A percentile compares a stretch with the other conserved stretches of the same genome.
Evolutionary conservation across 1,140 invertebrate genomes (phyloP).

Genomic region (Ceratosolen solmsi): DNA sequence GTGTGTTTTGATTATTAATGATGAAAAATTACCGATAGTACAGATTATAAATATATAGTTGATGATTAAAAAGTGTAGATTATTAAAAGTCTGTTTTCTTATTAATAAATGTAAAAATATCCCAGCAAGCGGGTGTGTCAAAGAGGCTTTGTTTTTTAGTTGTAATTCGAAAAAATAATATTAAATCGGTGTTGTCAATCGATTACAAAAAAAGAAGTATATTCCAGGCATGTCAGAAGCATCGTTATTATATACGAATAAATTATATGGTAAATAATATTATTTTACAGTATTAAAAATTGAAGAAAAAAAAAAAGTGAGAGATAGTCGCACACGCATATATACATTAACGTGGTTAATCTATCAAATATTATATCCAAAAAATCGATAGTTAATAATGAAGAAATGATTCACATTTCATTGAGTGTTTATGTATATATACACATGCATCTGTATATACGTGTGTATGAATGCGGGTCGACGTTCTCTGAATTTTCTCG

Average conservation of each 20-base stretch:
- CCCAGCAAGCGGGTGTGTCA: conserved; percentile 70
- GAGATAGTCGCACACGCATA: conserved; percentile 32
- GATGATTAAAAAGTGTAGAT: conserved; percentile 19
- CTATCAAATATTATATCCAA: not conserved
- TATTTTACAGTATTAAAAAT: conserved; percentile 51
- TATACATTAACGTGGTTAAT: conserved; percentile 27
- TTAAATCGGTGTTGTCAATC: conserved; percentile 36
- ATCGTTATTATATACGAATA: conserved; percentile 50
- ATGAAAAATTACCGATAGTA: conserved; percentile 12
- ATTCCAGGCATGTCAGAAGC: conserved; percentile 69
- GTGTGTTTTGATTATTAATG: conserved; percentile 39
- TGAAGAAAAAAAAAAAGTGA: conserved; percentile 37
- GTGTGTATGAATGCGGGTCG: conserved; percentile 38
- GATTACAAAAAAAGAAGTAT: conserved; percentile 57
- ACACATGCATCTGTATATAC: not conserved
- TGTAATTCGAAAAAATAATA: conserved; percentile 12
- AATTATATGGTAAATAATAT: conserved; percentile 48
- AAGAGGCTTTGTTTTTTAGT: conserved; percentile 63
- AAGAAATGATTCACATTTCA: not conserved
- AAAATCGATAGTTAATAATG: not conserved
- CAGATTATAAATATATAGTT: conserved; percentile 5
- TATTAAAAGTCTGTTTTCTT: conserved; percentile 49
- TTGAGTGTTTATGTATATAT: not conserved
- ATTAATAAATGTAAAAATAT: conserved; percentile 62
- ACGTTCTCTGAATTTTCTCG: conserved; percentile 23